Conservation (phyloP, 2,888 invertebrate species). For the Scaptomyza caliginosa region DNA sequence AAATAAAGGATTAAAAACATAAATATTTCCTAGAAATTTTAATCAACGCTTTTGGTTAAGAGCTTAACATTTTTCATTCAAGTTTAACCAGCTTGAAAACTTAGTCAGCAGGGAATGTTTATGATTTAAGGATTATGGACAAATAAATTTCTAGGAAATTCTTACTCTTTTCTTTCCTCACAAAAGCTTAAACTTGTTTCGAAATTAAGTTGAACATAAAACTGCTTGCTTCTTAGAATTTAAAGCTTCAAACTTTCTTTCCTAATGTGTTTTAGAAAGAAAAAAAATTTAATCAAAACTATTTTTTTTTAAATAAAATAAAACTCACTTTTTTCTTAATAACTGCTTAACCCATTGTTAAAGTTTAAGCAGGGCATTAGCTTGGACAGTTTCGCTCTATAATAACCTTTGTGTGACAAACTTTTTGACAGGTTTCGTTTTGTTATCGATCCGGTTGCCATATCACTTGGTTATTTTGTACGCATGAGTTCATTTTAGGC, state of each 20-base stretch:
- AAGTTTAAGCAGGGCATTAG: conserved; percentile 1
- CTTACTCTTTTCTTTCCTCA: too few species aligned
- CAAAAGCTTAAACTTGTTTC: too few species aligned
- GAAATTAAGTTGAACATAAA: too few species aligned
- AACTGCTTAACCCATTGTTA: background rate
- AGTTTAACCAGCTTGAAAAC: background rate
- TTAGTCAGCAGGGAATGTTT: background rate
- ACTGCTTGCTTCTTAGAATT: too few species aligned
- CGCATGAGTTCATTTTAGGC: conserved; percentile 33
- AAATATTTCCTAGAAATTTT: background rate
- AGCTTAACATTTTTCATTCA: background rate
- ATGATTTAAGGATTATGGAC: background rate
- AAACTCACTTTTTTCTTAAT: too few species aligned
- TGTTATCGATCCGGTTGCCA: conserved; percentile 39
- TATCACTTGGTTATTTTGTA: conserved; percentile 15
- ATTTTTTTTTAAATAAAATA: too few species aligned
- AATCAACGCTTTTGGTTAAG: background rate
- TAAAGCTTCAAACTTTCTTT: too few species aligned
- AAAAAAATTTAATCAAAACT: too few species aligned
- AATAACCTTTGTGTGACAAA: background rate
- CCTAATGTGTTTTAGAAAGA: too few species aligned
- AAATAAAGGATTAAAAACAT: conserved; percentile 1
- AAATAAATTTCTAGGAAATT: background rate
- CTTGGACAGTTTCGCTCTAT: background rate
- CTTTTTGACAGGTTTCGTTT: conserved; percentile 12